Conservation (phyloP, 2,113 vertebrate species). For the Neodon shergylaensis region DNA sequence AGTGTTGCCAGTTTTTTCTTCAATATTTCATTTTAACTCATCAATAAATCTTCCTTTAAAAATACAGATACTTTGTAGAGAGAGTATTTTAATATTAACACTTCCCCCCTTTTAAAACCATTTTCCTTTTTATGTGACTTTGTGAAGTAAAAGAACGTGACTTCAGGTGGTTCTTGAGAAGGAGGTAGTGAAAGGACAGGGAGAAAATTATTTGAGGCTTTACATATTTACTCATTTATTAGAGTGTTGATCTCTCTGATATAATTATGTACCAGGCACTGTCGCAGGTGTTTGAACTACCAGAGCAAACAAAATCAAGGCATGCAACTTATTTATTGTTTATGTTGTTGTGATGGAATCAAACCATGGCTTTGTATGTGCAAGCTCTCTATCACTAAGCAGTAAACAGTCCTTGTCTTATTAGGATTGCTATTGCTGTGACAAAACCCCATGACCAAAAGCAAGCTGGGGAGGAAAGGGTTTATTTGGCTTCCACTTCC, state of each 20-base stretch:
- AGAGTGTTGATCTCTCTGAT: background rate
- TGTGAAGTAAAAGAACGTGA: background rate
- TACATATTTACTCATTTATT: background rate
- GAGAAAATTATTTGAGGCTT: conserved; percentile 16
- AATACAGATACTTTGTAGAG: background rate
- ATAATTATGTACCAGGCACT: background rate
- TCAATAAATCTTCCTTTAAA: background rate
- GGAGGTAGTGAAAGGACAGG: background rate
- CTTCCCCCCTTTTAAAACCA: background rate
- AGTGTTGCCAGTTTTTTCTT: background rate
- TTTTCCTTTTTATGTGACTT: background rate
- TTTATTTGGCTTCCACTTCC: background rate
- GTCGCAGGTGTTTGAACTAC: background rate
- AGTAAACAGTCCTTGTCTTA: background rate
- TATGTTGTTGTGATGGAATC: background rate
- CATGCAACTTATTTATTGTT: background rate
- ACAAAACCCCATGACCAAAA: background rate
- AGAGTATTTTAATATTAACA: background rate
- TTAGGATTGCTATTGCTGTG: background rate
- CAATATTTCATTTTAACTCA: background rate
- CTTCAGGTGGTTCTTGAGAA: background rate
- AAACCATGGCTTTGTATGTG: background rate
- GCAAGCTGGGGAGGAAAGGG: background rate
- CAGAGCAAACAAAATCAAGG: background rate
- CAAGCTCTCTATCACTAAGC: background rate